A percentile compares a stretch with the other conserved stretches of the same genome.
These are phyloP conservation scores for Lepeophtheirus salmonis DNA, from an alignment of 1,140 invertebrate genomes.

Conservation along the genomic window DNA sequence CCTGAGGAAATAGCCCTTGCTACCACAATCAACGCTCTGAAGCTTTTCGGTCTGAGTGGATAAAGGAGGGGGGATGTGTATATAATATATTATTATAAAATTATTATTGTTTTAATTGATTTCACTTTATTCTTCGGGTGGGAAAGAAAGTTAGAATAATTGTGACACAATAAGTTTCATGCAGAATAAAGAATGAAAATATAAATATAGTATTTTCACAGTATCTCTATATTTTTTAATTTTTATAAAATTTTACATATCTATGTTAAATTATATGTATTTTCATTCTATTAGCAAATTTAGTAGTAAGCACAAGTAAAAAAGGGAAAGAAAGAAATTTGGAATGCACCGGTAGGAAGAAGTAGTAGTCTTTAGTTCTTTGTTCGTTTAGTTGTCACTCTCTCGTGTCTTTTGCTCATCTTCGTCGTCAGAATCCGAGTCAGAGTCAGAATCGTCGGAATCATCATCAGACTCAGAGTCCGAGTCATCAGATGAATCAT, in stretches of 20 bases:
- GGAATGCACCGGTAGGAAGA: too few species aligned
- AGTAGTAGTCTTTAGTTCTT: neutral
- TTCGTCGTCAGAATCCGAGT: neutral
- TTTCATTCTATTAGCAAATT: too few species aligned
- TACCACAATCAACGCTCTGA: conserved; percentile 79
- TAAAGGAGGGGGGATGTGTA: neutral
- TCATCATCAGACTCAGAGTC: conserved; percentile 2
- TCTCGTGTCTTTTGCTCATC: neutral
- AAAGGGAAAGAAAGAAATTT: too few species aligned
- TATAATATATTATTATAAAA: neutral
- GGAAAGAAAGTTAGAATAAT: neutral
- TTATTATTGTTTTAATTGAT: neutral
- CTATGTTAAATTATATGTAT: too few species aligned
- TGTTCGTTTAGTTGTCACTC: neutral
- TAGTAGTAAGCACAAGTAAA: too few species aligned
- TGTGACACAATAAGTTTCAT: neutral
- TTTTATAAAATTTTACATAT: too few species aligned
- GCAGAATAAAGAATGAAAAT: neutral
- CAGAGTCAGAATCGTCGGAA: neutral
- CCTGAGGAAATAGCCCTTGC: conserved; percentile 76
- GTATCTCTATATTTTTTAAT: too few species aligned
- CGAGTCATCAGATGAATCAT: neutral
- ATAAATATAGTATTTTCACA: too few species aligned
- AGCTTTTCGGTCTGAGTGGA: conserved; percentile 56
- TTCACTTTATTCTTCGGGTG: too few species aligned